Evolutionary conservation across 2,888 invertebrate species (phyloP), one percentile per base, ranked within the genome.

Genomic region (Mesoligia furuncula): DNA sequence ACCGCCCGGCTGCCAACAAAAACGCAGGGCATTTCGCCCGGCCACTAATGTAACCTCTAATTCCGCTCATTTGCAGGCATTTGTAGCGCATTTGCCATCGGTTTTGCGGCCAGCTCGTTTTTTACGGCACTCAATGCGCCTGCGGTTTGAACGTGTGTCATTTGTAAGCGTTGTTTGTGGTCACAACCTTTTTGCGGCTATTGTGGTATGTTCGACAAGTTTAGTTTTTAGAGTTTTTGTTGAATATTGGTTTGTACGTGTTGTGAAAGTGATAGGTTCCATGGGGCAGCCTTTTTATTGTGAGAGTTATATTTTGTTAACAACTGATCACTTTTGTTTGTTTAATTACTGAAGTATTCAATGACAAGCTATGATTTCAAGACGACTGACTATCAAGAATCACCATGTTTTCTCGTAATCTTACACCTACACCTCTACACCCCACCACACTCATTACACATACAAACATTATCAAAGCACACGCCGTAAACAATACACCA

Each of bases 51-150:
- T 80, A 83, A 77, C 81, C 83, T 87, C 86, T 90, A 90, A 90
- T 90, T 90, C 85, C 83, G 82, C 89, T 89, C 90, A 89, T 90
- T 90, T 90, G 86, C 80, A 80, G 78, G 86, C 90, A 89, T 90
- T 90, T 89, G 87, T 83, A 83, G 83, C 83, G 79, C 88, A 90
- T 90, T 90, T 85, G 81, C 83, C 80, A 84, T 80, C 83, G 88
- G 86, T 83, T 88, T 87, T 85, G 90, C 75, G 90, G 89, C 83
- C 79, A 74, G 79, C 20, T 27, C 71, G 79, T 83, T 88, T 88
- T 88, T 89, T 88, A 79, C 75, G 42, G 69, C 72, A 71, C 70
- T 85, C 84, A 84, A 85, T 84, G 80, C 76, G 73, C 77, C 68
- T 79, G 86, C 68, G 85, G 89, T 87, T 87, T 78, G 78, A 67